Percentiles rank a stretch among this genome's conserved stretches.
Conservation (phyloP, 2,797 vertebrate species). For the Lagorchestes hirsutus region DNA sequence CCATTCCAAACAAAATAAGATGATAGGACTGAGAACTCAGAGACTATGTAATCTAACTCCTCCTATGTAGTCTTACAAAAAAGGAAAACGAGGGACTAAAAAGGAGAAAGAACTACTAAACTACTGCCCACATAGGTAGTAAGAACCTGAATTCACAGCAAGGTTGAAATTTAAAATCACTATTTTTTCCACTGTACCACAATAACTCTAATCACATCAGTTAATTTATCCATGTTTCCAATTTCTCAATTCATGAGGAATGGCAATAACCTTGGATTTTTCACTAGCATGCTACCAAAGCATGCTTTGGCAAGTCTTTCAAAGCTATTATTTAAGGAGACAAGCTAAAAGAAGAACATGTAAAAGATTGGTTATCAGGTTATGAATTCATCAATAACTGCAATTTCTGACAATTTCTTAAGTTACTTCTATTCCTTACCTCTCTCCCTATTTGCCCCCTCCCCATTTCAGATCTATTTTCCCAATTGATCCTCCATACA, state of each 20-base stretch:
- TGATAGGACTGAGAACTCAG: background rate
- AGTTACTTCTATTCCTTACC: no score
- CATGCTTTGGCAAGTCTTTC: background rate
- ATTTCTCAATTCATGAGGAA: background rate
- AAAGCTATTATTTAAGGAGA: background rate
- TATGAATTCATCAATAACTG: no score
- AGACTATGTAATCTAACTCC: background rate
- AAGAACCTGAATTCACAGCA: background rate
- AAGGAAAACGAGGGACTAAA: background rate
- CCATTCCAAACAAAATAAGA: background rate
- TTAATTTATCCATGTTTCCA: background rate
- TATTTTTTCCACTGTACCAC: background rate
- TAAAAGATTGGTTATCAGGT: no score
- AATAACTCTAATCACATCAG: background rate
- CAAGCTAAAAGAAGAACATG: no score
- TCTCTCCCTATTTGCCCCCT: no score
- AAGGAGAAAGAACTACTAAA: background rate
- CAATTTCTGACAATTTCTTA: no score
- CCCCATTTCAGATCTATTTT: background rate
- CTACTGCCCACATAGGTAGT: background rate
- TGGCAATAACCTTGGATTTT: background rate
- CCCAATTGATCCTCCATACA: background rate
- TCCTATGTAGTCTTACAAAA: background rate
- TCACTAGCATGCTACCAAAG: background rate
- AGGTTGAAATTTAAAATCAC: background rate